phyloP scores from a whole-genome alignment of 2,888 invertebrate species.

The Pseudoips prasinana region DNA sequence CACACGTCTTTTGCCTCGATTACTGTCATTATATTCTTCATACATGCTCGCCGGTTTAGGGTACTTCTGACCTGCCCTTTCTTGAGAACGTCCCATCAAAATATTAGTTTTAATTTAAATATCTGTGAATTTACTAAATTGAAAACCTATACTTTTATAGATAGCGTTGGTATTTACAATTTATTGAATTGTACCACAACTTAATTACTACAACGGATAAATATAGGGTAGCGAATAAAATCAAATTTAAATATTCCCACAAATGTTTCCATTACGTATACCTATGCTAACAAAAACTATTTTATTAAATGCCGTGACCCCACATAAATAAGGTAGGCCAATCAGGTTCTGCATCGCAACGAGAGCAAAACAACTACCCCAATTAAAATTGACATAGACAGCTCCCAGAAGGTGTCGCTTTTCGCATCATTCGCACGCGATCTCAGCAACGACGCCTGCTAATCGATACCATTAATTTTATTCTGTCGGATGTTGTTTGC shows the following conservation, averaged over 20 bases:
- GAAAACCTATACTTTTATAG: too few species aligned
- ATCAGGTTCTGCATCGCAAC: constrained; percentile 62
- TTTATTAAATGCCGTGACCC: constrained; percentile 62
- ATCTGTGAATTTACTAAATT: too few species aligned
- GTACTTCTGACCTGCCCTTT: too few species aligned
- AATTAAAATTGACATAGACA: constrained; percentile 78
- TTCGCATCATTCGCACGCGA: constrained; percentile 74
- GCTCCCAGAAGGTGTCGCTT: constrained; percentile 66
- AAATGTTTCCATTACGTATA: constrained; percentile 14
- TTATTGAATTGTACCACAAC: too few species aligned
- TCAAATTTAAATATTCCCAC: constrained; percentile 22
- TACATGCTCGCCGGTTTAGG: too few species aligned
- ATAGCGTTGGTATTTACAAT: too few species aligned
- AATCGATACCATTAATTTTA: constrained; percentile 78
- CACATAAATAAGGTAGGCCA: constrained; percentile 66
- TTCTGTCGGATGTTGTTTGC: constrained; percentile 61
- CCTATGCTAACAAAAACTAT: constrained; percentile 23
- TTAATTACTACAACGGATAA: too few species aligned
- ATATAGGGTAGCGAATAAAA: constrained; percentile 22
- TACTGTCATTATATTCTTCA: too few species aligned
- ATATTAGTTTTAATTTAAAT: too few species aligned
- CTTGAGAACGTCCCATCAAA: too few species aligned
- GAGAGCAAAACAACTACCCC: constrained; percentile 69
- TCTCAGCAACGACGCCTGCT: constrained; percentile 62
- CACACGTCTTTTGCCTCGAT: too few species aligned